Percentiles rank a stretch among this genome's conserved stretches.
Conservation (phyloP, 1,140 invertebrate genomes). For the Apis mellifera region Amel_HAv3.1 CM009933.2:452501-453000, state of each 20-base stretch:
- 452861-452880: constrained; percentile 93
- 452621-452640: constrained; percentile 94
- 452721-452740: constrained; percentile 41
- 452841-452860: constrained; percentile 95
- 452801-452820: constrained; percentile 94
- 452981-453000: background rate
- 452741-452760: constrained; percentile 88
- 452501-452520: constrained; percentile 90
- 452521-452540: constrained; percentile 96
- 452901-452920: constrained; percentile 86
- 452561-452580: constrained; percentile 97
- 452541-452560: constrained; percentile 97
- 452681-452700: background rate
- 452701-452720: background rate
- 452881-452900: constrained; percentile 93
- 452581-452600: constrained; percentile 97
- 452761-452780: constrained; percentile 98
- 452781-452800: constrained; percentile 99
- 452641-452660: constrained; percentile 95
- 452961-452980: background rate
- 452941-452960: background rate
- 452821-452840: constrained; percentile 99
- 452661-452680: constrained; percentile 71
- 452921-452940: constrained; percentile 67
- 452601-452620: constrained; percentile 95